These are phyloP conservation scores for Oncopeltus fasciatus DNA, from an alignment of 1,140 invertebrate genomes.

Conservation along the genomic window DNA sequence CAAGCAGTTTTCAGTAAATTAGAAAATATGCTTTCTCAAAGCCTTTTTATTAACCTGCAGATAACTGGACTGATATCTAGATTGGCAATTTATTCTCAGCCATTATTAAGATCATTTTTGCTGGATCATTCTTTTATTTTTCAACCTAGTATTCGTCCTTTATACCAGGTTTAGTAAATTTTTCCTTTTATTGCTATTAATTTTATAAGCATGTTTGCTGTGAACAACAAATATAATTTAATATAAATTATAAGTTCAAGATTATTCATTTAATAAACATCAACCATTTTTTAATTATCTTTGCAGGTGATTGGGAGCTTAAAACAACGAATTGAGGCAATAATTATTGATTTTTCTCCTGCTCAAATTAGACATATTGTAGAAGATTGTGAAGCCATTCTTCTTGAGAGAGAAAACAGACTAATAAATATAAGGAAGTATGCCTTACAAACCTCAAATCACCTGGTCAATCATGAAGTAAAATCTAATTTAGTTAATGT, in stretches of 20 bases:
- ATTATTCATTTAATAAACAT: background rate
- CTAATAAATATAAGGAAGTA: constrained; percentile 49
- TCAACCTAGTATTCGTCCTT: constrained; percentile 76
- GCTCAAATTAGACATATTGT: constrained; percentile 52
- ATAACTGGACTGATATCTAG: constrained; percentile 75
- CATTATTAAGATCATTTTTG: constrained; percentile 71
- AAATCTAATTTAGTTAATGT: background rate
- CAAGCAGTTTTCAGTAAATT: constrained; percentile 66
- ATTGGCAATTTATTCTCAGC: constrained; percentile 74
- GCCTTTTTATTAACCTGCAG: constrained; percentile 74
- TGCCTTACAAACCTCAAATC: constrained; percentile 23
- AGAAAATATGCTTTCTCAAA: constrained; percentile 71
- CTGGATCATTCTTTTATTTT: constrained; percentile 74
- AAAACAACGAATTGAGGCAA: constrained; percentile 73
- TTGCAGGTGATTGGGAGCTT: constrained; percentile 61
- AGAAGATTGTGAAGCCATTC: constrained; percentile 54
- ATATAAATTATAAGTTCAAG: background rate
- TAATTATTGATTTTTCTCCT: constrained; percentile 43
- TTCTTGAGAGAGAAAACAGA: constrained; percentile 56
- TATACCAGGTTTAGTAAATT: constrained; percentile 56
- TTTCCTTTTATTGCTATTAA: background rate
- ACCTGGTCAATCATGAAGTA: background rate
- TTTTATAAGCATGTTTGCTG: background rate
- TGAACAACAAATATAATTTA: background rate
- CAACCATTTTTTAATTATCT: background rate